phyloP scores from a whole-genome alignment of 2,113 vertebrate species.

The Nestor notabilis region DNA sequence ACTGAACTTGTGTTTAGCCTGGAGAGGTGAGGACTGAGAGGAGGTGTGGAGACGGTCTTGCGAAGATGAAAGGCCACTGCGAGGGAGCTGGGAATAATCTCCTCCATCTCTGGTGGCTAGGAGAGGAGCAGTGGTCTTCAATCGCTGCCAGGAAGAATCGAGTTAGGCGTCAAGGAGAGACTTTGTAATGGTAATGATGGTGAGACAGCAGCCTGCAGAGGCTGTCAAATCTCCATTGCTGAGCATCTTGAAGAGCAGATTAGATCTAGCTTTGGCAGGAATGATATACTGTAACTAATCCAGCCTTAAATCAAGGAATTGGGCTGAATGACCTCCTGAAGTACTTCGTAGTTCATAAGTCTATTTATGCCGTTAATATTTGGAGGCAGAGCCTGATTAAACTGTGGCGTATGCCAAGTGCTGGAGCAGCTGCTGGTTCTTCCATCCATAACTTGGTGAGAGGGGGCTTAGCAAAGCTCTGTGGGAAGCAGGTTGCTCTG shows the following conservation, averaged over 20 bases:
- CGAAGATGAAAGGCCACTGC: background rate
- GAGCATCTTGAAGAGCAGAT: slow-evolving; percentile 39
- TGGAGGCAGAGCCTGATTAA: slow-evolving; percentile 16
- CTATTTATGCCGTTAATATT: slow-evolving; percentile 7
- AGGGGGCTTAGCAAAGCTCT: background rate
- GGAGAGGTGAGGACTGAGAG: background rate
- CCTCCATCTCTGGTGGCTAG: background rate
- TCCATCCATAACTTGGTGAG: background rate
- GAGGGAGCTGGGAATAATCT: slow-evolving; percentile 17
- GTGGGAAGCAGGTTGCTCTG: background rate
- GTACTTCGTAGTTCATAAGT: background rate
- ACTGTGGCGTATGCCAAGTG: background rate
- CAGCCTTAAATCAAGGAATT: slow-evolving; percentile 49
- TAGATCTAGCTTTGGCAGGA: slow-evolving; percentile 41
- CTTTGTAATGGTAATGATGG: slow-evolving; percentile 52
- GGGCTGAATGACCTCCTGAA: slow-evolving; percentile 41
- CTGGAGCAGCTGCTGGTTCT: background rate
- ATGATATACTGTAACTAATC: slow-evolving; percentile 33
- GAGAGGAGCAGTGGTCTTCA: slow-evolving; percentile 5
- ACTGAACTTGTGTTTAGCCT: background rate
- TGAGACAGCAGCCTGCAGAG: background rate
- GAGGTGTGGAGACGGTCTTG: background rate
- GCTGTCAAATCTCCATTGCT: slow-evolving; percentile 12
- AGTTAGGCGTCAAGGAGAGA: background rate
- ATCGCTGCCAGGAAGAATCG: background rate